Conservation (phyloP, 2,797 vertebrate species). For the Gymnothorax javanicus region DNA sequence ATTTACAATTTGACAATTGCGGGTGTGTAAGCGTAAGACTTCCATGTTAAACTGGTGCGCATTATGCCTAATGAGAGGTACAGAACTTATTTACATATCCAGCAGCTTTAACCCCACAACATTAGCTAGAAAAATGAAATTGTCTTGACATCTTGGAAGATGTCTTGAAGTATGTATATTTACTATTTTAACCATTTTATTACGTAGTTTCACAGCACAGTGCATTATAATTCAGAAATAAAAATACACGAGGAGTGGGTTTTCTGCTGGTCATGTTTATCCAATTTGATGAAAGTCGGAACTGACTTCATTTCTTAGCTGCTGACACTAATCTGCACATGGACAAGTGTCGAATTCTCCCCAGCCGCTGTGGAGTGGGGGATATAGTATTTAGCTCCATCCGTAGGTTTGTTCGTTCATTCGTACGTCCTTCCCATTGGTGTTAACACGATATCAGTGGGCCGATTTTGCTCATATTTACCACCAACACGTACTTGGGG, state of each 20-base stretch:
- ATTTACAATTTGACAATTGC: constrained; percentile 53
- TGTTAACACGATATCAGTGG: no score
- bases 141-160: background rate
- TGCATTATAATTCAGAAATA: background rate
- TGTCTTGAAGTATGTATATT: background rate
- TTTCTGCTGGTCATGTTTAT: background rate
- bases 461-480: no score
- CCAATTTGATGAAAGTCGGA: background rate
- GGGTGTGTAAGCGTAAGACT: constrained; percentile 52
- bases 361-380: no score
- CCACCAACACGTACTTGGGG: no score
- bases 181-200: background rate
- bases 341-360: no score
- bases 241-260: background rate
- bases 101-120: background rate
- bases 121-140: background rate
- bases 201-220: background rate
- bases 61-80: constrained; percentile 4
- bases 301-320: background rate
- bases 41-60: constrained; percentile 30
- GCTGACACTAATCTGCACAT: background rate
- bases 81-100: constrained; percentile 16
- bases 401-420: no score
- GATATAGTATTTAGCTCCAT: no score
- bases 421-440: no score